Conservation (phyloP, 2,888 invertebrate genomes). For the Napeogenes sylphis region DNA sequence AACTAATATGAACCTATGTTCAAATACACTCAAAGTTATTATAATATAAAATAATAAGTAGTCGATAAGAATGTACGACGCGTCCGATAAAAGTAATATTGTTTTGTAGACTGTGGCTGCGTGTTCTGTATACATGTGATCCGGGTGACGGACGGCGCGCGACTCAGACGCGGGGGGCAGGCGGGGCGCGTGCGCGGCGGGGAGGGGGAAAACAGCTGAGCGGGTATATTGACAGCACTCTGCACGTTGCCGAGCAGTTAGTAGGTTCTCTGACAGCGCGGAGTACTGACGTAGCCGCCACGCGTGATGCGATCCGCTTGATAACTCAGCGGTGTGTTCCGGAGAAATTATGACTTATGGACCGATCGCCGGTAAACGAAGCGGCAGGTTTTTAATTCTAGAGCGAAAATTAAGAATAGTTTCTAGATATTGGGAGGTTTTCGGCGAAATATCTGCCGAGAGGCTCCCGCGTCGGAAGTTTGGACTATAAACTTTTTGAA, state of each 20-base stretch:
- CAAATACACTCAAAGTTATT: too few species aligned
- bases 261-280: constrained; percentile 75
- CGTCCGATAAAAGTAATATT: too few species aligned
- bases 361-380: constrained; percentile 67
- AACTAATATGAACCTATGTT: too few species aligned
- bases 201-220: constrained; percentile 78
- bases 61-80: too few species aligned
- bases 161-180: constrained; percentile 47
- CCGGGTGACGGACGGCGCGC: constrained; percentile 15
- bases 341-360: constrained; percentile 77
- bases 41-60: too few species aligned
- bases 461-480: constrained; percentile 61
- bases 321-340: constrained; percentile 68
- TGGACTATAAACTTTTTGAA: constrained; percentile 62
- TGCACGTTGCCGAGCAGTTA: constrained; percentile 75
- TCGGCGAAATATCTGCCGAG: constrained; percentile 61
- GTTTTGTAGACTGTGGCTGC: too few species aligned
- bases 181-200: constrained; percentile 57
- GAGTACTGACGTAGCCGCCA: constrained; percentile 70
- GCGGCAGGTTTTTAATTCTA: constrained; percentile 67
- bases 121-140: too few species aligned
- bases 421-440: constrained; percentile 73
- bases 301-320: constrained; percentile 70
- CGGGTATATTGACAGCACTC: constrained; percentile 78
- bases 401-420: constrained; percentile 73